Conservation (phyloP, 2,888 invertebrate genomes). For the Pharmacophagus antenor region DNA sequence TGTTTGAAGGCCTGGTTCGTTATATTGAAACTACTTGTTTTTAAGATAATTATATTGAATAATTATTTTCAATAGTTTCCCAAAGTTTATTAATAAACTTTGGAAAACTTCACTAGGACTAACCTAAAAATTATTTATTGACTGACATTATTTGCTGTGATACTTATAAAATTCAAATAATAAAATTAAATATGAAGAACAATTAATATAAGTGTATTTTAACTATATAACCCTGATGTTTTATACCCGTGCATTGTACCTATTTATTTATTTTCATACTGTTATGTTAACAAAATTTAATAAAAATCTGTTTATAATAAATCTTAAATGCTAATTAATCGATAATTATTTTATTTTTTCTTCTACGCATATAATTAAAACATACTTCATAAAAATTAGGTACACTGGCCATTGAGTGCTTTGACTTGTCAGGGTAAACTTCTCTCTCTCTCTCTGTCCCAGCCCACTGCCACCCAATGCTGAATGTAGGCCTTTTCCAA, state of each 20-base stretch:
- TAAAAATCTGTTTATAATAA: conserved; percentile 12
- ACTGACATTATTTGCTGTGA: conserved; percentile 6
- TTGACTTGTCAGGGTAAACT: no score
- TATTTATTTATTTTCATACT: conserved; percentile 14
- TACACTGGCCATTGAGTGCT: no score
- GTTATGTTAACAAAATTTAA: conserved; percentile 18
- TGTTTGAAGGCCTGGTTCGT: no score
- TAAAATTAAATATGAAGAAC: background rate
- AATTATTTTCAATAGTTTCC: no score
- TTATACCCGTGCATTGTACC: background rate
- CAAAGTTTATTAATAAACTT: no score
- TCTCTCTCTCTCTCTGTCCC: no score
- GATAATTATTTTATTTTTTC: background rate
- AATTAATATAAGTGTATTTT: background rate
- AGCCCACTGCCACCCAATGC: no score
- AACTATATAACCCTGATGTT: background rate
- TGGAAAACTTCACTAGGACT: background rate
- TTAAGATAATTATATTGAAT: no score
- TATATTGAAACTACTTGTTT: no score
- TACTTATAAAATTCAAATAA: background rate
- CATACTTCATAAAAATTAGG: conserved; percentile 4
- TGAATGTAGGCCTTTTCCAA: no score
- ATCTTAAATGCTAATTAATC: conserved; percentile 12
- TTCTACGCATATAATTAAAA: background rate
- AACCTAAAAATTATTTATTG: background rate